Evolutionary conservation across 92 coral and sea anemone species (phyloP).

Genomic region (Epizoanthus illoricatus): DNA sequence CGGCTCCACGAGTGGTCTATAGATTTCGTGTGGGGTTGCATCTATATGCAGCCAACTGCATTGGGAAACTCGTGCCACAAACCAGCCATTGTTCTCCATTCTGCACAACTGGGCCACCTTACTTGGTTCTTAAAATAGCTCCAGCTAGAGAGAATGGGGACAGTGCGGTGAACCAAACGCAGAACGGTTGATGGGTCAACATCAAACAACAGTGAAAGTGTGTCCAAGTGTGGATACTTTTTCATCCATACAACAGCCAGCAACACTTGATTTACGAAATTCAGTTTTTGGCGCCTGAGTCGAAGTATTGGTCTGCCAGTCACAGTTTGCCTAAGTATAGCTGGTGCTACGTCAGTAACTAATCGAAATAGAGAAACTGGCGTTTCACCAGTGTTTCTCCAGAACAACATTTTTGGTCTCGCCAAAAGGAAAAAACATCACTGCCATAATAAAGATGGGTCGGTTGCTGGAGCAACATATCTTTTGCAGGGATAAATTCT

Average conservation of each 20-base stretch:
- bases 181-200: conserved; percentile 46
- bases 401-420: no score
- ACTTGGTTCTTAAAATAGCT: conserved; percentile 51
- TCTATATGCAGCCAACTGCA: conserved; percentile 38
- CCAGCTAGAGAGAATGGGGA: conserved; percentile 51
- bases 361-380: no score
- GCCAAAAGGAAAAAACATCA: no score
- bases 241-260: conserved; percentile 44
- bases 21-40: conserved; percentile 17
- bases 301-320: no score
- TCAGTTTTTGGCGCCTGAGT: no score
- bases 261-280: conserved; percentile 38
- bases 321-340: no score
- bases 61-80: conserved; percentile 37
- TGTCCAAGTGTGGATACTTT: conserved; percentile 47
- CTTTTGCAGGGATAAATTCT: no score
- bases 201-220: conserved; percentile 43
- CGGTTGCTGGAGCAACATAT: no score
- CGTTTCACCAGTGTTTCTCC: no score
- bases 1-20: conserved; percentile 8
- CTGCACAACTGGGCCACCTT: conserved; percentile 43
- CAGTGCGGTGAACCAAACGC: conserved; percentile 44
- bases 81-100: conserved; percentile 44
- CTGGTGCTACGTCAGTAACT: no score
- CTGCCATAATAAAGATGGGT: no score